phyloP scores from a whole-genome alignment of 2,113 vertebrate genomes.

The Atherinomorus stipes region DNA sequence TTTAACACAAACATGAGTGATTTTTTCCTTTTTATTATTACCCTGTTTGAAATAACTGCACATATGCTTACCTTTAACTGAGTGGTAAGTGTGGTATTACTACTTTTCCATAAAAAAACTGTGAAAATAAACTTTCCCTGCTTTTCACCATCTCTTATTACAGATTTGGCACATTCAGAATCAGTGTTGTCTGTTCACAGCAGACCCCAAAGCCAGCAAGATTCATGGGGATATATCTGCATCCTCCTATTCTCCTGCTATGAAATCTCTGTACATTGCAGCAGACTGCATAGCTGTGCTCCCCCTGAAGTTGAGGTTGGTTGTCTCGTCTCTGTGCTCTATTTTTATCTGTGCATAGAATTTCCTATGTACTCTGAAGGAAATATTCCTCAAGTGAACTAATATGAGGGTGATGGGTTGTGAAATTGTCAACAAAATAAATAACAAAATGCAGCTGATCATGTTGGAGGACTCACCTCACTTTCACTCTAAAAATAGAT shows the following conservation, averaged over 20 bases:
- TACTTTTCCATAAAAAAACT: neutral
- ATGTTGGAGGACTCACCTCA: slow-evolving; percentile 12
- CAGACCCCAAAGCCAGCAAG: slow-evolving; percentile 74
- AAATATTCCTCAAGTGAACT: neutral
- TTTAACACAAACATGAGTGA: too few species aligned
- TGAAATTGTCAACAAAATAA: neutral
- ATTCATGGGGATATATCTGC: slow-evolving; percentile 75
- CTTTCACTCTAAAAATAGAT: slow-evolving; percentile 6
- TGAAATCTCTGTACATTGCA: slow-evolving; percentile 77
- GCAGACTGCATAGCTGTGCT: slow-evolving; percentile 72
- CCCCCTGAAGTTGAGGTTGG: slow-evolving; percentile 78
- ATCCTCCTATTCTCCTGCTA: slow-evolving; percentile 70
- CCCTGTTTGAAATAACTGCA: neutral
- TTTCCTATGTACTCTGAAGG: slow-evolving; percentile 14
- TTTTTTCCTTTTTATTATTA: neutral
- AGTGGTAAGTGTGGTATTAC: neutral
- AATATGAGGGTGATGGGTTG: neutral
- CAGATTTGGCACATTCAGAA: slow-evolving; percentile 86
- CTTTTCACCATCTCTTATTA: slow-evolving; percentile 19
- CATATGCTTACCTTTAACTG: neutral
- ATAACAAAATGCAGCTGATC: neutral
- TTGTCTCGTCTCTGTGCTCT: slow-evolving; percentile 23
- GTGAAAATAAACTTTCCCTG: neutral
- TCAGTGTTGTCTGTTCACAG: slow-evolving; percentile 80
- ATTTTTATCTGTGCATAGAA: slow-evolving; percentile 19